Evolutionary conservation across 2,113 vertebrate genomes (phyloP), one percentile per base, ranked within the genome.

Genomic region (Planiliza haematocheilus): DNA sequence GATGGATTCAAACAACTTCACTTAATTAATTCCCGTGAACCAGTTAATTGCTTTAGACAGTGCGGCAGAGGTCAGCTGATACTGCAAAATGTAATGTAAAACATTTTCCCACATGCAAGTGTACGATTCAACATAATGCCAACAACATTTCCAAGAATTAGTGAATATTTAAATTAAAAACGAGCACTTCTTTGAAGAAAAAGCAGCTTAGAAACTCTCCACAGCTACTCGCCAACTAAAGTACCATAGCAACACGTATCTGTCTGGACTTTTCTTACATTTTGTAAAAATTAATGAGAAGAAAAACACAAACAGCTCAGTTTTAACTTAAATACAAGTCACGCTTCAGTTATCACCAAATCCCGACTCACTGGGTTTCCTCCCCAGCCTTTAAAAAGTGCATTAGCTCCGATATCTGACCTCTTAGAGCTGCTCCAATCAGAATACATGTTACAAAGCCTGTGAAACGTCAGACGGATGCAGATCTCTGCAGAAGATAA

Each of bases 361-460:
- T 70, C 69, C 41, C 50, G 46, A 43, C 8, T 74, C 34, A 1
- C 62, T 68, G 67, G 13, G 12, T 77, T 20, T 53, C 24, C 81
- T 59, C 66, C 65, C 72, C 79, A 74, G 58, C 65, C 57, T 51
- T 73, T 57, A 17, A 65, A 61, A 66, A 9, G 11, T 0, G 0
- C 38, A 37, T 55, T 67, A 17, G 30, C 38, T 52, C 21, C 42
- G 45, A 79, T 30, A 1, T 58, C 36, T 57, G 57, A 42, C 51
- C 45, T 77, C 67, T n/a, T 9, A 9, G 16, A 48, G 83, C 63
- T 66, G 76, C 84, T 82, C 37, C 14, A 0, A 8, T 48, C 24
- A 48, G 21, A 62, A 71, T 14, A 18, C 7, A 16, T 52, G 45
- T 14, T 4, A 38, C 3, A 7, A 3, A 49, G 36, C 51, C 7